Evolutionary conservation across 2,888 invertebrate genomes (phyloP), one percentile per base, ranked within the genome.

Genomic region (Exocentrus adspersus): DNA sequence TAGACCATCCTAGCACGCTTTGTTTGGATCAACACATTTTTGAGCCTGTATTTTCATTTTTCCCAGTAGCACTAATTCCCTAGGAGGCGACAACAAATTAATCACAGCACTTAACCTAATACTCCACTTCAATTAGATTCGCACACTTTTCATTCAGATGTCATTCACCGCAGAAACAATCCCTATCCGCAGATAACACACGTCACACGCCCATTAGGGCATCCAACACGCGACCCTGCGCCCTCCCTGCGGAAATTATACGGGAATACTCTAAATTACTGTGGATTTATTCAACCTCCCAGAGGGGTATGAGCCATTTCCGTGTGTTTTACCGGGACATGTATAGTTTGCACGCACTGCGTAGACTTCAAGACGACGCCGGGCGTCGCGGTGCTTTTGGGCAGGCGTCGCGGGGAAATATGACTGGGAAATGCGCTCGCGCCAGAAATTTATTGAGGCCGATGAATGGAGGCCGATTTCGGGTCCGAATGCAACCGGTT

Each of bases 311-410:
- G 60, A 28, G 45, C 28, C 61, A 53, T 64, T 21, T 57, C 65
- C 65, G 64, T 21, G 14, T 48, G 5, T 28, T 60, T 62, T 45
- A 50, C 30, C 60, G 56, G 58, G 54, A 63, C 54, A 57, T 58
- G 56, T 51, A 62, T 52, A 42, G 60, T 54, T 60, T 60, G 64
- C 75, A 72, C 72, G 72, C 69, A 70, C 70, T 69, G 70, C 65
- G 69, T 70, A 73, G 69, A 76, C 72, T 65, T 63, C 62, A 65
- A 69, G 75, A 71, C 74, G 76, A 71, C 77, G 72, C 58, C 70
- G 69, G 65, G 62, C 72, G 72, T 67, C 70, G 68, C 64, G 69
- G 65, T 70, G n/a, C 68, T 50, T 73, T 64, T 73, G 75, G 63
- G 76, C 76, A 77, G 66, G 76, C 77, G 77, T 75, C 73, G 70